A percentile compares a stretch with the other conserved stretches of the same genome.
These are phyloP conservation scores for Paralvinella palmiformis DNA, from an alignment of 1,140 invertebrate species.

Conservation along the genomic window DNA sequence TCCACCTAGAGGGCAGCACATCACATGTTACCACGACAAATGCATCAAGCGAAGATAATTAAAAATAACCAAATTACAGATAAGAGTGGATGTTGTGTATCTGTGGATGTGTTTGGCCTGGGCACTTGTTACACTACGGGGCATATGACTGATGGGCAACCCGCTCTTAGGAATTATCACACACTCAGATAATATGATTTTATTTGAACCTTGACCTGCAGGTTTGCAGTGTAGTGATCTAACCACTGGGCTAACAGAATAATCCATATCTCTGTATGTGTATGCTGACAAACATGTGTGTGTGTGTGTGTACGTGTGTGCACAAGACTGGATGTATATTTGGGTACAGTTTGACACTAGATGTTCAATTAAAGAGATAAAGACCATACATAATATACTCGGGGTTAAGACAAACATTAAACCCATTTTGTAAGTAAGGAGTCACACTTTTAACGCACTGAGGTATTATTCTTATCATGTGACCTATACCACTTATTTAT, in stretches of 20 bases:
- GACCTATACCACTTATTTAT: neutral
- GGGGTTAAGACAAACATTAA: neutral
- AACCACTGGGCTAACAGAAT: neutral
- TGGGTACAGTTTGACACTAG: neutral
- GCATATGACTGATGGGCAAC: neutral
- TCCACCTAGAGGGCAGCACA: conserved; percentile 13
- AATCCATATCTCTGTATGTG: neutral
- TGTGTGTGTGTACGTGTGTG: neutral
- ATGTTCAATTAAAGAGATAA: neutral
- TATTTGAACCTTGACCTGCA: neutral
- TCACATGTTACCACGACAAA: neutral
- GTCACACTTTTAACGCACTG: no score
- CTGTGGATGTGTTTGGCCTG: neutral
- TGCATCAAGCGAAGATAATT: neutral
- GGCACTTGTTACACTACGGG: neutral
- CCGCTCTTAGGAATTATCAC: neutral
- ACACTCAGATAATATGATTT: neutral
- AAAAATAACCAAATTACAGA: neutral
- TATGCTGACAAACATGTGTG: neutral
- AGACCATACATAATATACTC: neutral
- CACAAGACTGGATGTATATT: neutral
- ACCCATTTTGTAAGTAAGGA: neutral
- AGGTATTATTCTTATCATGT: no score
- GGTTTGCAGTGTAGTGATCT: neutral
- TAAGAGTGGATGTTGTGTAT: neutral